Base-by-base conservation (phyloP, 53 echinoderm and acorn worm species). In the Crossaster papposus region DNA sequence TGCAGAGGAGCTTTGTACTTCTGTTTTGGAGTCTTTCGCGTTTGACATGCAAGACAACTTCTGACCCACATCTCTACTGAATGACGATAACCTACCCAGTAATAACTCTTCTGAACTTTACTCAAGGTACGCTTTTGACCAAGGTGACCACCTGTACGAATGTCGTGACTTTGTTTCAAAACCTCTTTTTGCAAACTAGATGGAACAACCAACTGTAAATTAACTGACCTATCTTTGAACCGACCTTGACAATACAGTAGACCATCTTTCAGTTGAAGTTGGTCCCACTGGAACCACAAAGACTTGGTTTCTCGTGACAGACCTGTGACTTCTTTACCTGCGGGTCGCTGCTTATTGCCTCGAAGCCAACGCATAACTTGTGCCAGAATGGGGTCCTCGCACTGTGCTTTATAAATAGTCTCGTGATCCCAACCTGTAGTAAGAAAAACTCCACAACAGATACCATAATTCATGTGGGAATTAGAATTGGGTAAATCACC, bases 221-320 rank as follows among this genome's bases (percentile, higher is more conserved):
- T 44, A 28, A 65, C 83, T 71, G 37, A 65, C 71, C 71, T 37
- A 13, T 37, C 30, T 68, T 70, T 68, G 53, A 36, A 37, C n/a
- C 24, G 65, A 24, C 83, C 26, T 8, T 36, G 51, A 65, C 83
- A 65, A 38, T 65, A 82, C 0, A 82, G 68, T 33, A 81, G 50
- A 72, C 90, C 90, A 34, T 90, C 35, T 24, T 13, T 35, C 24
- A 90, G 23, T n/a, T 38, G 28, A 2, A 89, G 64, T 64, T 89
- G 89, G 70, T 80, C 72, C 89, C 89, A 89, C 30, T 77, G 81
- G 51, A 73, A 70, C 63, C 71, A 81, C 36, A 78, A 72, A 24
- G 65, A 15, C 44, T 89, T 83, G n/a, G 83, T 83, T n/a, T 38
- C 83, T 65, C 50, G 36, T 37, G 65, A 65, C 70, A 83, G 51